Evolutionary conservation across 2,888 invertebrate species (phyloP).

Genomic region (Coleophora flavipennella): DNA sequence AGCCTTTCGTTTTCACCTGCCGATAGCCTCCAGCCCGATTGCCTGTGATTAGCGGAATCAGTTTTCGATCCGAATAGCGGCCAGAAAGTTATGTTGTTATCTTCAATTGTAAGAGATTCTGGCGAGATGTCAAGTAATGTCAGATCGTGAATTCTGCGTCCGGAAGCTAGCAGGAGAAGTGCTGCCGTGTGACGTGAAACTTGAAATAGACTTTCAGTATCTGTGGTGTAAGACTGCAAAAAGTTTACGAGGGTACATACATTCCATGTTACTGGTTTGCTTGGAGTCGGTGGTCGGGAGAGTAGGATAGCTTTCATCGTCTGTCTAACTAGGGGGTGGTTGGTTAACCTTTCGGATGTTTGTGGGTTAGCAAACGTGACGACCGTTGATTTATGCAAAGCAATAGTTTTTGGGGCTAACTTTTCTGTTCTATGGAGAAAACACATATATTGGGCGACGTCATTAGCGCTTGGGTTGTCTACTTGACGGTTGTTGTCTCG

Average conservation of each 20-base stretch:
- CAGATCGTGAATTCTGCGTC: neutral
- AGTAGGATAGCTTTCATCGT: too few relatives aligned
- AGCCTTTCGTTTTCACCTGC: neutral
- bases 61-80: neutral
- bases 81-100: neutral
- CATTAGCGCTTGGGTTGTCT: conserved; percentile 1
- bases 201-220: too few relatives aligned
- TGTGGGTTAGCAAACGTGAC: too few relatives aligned
- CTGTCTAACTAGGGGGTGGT: too few relatives aligned
- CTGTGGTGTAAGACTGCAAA: too few relatives aligned
- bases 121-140: neutral
- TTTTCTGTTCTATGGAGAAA: conserved; percentile 7
- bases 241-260: too few relatives aligned
- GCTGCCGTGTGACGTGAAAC: neutral
- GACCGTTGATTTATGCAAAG: conserved; percentile 5
- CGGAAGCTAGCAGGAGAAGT: neutral
- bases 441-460: conserved; percentile 8
- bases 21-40: neutral
- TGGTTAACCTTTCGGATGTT: too few relatives aligned
- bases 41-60: neutral
- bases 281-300: too few relatives aligned
- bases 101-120: neutral
- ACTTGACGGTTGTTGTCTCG: neutral
- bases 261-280: too few relatives aligned
- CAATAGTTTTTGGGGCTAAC: conserved; percentile 15